Evolutionary conservation across 1,140 invertebrate species (phyloP).

Genomic region (Ladona fulva): DNA sequence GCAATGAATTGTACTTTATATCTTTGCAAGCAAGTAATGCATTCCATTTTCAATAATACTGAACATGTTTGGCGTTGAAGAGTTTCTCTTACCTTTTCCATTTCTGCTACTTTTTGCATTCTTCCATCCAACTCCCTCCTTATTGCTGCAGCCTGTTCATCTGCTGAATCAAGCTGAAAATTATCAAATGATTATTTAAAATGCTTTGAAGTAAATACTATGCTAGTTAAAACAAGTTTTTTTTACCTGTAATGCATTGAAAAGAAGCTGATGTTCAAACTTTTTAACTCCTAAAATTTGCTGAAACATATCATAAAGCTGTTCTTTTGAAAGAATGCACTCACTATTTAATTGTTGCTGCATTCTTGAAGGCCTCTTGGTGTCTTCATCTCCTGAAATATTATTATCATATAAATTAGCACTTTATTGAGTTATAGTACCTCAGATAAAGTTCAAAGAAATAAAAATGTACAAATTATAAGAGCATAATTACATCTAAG

Average conservation of each 20-base stretch:
- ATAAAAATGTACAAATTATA: no score
- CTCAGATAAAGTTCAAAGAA: no score
- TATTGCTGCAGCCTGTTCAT: conserved; percentile 99
- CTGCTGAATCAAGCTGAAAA: conserved; percentile 88
- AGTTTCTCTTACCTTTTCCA: conserved; percentile 88
- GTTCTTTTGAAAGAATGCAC: conserved; percentile 88
- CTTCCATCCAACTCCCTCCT: conserved; percentile 94
- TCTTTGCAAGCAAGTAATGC: no score
- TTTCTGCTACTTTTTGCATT: conserved; percentile 91
- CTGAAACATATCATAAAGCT: conserved; percentile 99
- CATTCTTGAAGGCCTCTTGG: conserved; percentile 70
- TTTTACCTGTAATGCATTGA: conserved; percentile 90
- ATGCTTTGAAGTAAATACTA: neutral
- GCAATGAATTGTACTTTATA: no score
- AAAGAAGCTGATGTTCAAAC: conserved; percentile 98
- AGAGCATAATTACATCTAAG: no score
- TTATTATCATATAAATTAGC: no score
- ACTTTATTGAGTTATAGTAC: no score
- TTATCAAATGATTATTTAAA: neutral
- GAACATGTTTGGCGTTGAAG: no score
- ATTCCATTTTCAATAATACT: no score
- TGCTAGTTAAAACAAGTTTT: neutral
- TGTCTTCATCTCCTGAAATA: conserved; percentile 67
- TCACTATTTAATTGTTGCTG: conserved; percentile 86
- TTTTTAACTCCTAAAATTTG: conserved; percentile 98